phyloP scores from a whole-genome alignment of 1,140 invertebrate genomes.

The Listronotus bonariensis region DNA sequence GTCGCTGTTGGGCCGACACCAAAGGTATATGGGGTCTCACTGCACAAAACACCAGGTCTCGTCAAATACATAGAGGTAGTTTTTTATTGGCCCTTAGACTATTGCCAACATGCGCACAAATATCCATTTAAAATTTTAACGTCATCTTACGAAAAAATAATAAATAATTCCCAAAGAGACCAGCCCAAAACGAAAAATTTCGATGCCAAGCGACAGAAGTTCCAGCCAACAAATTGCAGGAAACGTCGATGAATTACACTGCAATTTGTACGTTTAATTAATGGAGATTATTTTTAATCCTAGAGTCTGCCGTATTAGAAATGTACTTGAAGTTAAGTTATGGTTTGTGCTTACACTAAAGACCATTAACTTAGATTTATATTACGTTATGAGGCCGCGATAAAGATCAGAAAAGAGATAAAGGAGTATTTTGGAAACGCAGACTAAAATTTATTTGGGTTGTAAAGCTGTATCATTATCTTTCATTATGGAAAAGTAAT shows the following conservation, averaged over 20 bases:
- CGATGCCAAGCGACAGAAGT: neutral
- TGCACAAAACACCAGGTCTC: no score
- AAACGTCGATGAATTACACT: slow-evolving; percentile 15
- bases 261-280: slow-evolving; percentile 23
- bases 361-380: slow-evolving; percentile 37
- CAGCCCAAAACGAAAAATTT: no score
- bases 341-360: slow-evolving; percentile 29
- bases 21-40: no score
- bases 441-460: slow-evolving; percentile 31
- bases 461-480: slow-evolving; percentile 32
- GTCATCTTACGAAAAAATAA: no score
- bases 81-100: no score
- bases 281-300: slow-evolving; percentile 28
- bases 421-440: slow-evolving; percentile 26
- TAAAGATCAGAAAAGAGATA: slow-evolving; percentile 29
- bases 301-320: slow-evolving; percentile 12
- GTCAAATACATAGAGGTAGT: no score
- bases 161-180: no score
- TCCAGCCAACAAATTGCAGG: neutral
- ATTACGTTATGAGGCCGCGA: slow-evolving; percentile 33
- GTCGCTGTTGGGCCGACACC: no score
- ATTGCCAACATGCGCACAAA: no score
- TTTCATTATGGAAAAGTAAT: slow-evolving; percentile 29
- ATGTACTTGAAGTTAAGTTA: slow-evolving; percentile 11
- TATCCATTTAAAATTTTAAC: no score